Conservation (phyloP, 2,797 vertebrate genomes). For the Neosilurus hyrtlii region DNA sequence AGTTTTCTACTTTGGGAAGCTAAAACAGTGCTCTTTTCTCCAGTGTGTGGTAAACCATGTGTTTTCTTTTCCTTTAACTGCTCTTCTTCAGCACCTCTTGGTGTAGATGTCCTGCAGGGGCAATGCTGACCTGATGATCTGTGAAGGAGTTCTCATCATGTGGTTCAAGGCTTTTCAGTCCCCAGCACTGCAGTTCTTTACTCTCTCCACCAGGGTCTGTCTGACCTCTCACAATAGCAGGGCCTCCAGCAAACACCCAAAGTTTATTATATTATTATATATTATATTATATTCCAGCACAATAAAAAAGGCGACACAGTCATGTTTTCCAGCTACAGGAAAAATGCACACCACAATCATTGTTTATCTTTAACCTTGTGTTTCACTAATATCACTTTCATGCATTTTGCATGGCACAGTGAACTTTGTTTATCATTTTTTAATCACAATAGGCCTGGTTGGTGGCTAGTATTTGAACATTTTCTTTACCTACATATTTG, state of each 20-base stretch:
- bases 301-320: not conserved
- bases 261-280: not conserved
- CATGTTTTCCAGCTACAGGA: not conserved
- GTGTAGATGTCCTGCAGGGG: too few relatives aligned
- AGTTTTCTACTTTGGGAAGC: too few relatives aligned
- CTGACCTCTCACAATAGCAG: not conserved
- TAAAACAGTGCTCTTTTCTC: too few relatives aligned
- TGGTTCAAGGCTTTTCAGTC: too few relatives aligned
- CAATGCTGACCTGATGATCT: too few relatives aligned
- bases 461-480: not conserved
- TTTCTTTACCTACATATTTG: slow-evolving; percentile 10
- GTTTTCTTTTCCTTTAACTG: too few relatives aligned
- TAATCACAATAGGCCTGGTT: slow-evolving; percentile 20
- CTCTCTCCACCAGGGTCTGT: not conserved
- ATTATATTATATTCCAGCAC: not conserved
- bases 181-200: too few relatives aligned
- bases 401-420: not conserved
- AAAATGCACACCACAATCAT: not conserved
- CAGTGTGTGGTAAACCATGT: too few relatives aligned
- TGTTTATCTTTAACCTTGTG: not conserved
- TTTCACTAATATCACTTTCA: not conserved
- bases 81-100: too few relatives aligned
- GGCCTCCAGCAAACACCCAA: not conserved
- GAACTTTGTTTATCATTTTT: slow-evolving; percentile 2
- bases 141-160: too few relatives aligned